Conservation (phyloP, 2,888 invertebrate species). For the Sussaba pulchella region DNA sequence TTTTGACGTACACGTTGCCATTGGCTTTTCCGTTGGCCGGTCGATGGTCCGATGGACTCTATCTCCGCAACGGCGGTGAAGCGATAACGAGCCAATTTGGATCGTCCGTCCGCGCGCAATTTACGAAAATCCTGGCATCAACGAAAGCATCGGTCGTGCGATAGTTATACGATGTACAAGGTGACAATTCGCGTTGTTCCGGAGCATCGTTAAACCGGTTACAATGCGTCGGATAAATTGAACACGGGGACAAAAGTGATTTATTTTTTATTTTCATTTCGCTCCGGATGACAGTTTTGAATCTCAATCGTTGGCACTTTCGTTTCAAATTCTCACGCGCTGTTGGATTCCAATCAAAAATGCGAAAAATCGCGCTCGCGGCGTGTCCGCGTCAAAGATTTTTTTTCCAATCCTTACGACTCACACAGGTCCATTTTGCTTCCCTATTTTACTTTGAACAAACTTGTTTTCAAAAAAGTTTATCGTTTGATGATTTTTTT, state of each 20-base stretch:
- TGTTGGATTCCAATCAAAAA: background rate
- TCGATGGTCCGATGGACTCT: background rate
- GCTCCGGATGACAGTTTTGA: too few relatives aligned
- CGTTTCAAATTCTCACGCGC: background rate
- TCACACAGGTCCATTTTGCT: too few relatives aligned
- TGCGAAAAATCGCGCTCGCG: background rate
- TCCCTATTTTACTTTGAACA: too few relatives aligned
- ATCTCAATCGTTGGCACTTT: background rate
- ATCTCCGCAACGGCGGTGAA: conserved; percentile 15
- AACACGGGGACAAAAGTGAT: conserved; percentile 26
- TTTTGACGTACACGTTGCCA: background rate
- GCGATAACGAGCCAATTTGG: conserved; percentile 57
- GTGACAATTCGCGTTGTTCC: conserved; percentile 26
- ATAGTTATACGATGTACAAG: conserved; percentile 26
- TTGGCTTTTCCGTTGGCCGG: conserved; percentile 8
- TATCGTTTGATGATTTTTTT: too few relatives aligned
- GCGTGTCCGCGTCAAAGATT: too few relatives aligned
- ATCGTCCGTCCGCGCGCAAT: conserved; percentile 23
- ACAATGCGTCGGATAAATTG: conserved; percentile 15
- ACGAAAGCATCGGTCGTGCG: conserved; percentile 4
- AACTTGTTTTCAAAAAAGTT: too few relatives aligned
- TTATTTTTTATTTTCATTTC: conserved; percentile 12
- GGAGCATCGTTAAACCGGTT: conserved; percentile 24
- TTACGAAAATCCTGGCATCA: conserved; percentile 25
- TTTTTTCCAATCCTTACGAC: too few relatives aligned